Evolutionary conservation across 2,888 invertebrate genomes (phyloP), one percentile per base, ranked within the genome.

Genomic region (Drosophila tripunctata): DNA sequence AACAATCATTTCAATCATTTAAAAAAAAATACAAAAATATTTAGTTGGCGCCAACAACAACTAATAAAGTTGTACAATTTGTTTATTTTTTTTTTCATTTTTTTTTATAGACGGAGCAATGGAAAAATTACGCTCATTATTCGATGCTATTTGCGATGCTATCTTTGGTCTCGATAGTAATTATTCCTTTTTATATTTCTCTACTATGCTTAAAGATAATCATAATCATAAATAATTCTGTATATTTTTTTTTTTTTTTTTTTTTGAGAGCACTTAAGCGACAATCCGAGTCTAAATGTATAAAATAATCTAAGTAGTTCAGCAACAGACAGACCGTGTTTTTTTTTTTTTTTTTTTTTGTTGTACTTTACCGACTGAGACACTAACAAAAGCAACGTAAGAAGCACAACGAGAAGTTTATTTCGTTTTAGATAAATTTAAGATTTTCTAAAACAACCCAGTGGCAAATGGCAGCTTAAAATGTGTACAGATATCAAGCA

Each of bases 151-250:
- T 64, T 83, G 83, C 83, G 83, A 83, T 85, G 83, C 83, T 83
- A 83, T 83, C 82, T 83, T 83, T 87, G 83, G 83, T 87, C 83
- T 83, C 86, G 83, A 83, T 87, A 83, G 83, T 83, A 83, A 83
- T 83, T 83, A 83, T 83, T 69, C 85, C 85, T 78, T 74, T n/a
- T 83, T 87, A 73, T 85, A 85, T 71, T n/a, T 78, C 66, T 80
- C 78, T 77, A 68, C 64, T 87, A 85, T 76, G 71, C 76, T 75
- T 85, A 85, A 78, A 70, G 75, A 75, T 75, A 71, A 71, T 71
- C 61, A 55, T 84, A 84, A 76, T 63, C 61, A 66, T 70, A 78
- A n/a, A 71, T 21, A 21, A 27, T 27, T 27, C 27, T 10, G 10
- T 10, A 27, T 33, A 27, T 58, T 62, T 66, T 67, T 57, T 67